Base-by-base conservation (phyloP, 2,797 vertebrate species). In the Molossus molossus region DNA sequence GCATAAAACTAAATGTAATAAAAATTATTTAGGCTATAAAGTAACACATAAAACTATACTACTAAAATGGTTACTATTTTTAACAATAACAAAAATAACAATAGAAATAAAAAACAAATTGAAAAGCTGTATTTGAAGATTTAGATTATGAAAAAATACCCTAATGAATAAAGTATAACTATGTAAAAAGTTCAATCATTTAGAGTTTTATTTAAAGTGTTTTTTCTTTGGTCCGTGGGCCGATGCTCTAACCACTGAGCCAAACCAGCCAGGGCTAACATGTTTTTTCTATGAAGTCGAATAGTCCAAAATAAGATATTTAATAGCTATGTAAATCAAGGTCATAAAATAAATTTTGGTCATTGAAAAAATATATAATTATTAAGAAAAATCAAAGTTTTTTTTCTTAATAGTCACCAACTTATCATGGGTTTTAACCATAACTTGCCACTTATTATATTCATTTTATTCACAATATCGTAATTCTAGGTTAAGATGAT, bases 71-170 rank as follows among this genome's bases (percentile, higher is more conserved):
- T 48, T 81, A 40, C 14, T 70, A 20, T 96, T 95, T 98, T 97
- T 90, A 98, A 95, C 53, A 97, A 95, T 40, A 95, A 69, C 73
- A 89, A 69, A 96, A 97, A 94, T 64, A 82, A 48, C 96, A 65
- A 86, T n/a, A 96, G 48, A 95, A 89, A 87, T 95, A 94, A 83
- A 53, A 83, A 69, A 95, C 87, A 88, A 90, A 98, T 92, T 93
- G 60, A 96, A 95, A 98, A 94, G 96, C 48, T 94, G 77, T 60
- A 97, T 98, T 98, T 98, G 94, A 98, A 98, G 76, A 97, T 37
- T 57, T 64, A 86, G 53, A 0, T 87, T 97, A 45, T 96, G 75
- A 97, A 96, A 97, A 96, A 96, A 90, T 97, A 97, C 14, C 64
- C 69, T 62, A 93, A 72, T 97, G 94, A 95, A 97, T 97, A 45